Evolutionary conservation across 1,140 invertebrate species (phyloP).

Genomic region (Adelges cooleyi): DNA sequence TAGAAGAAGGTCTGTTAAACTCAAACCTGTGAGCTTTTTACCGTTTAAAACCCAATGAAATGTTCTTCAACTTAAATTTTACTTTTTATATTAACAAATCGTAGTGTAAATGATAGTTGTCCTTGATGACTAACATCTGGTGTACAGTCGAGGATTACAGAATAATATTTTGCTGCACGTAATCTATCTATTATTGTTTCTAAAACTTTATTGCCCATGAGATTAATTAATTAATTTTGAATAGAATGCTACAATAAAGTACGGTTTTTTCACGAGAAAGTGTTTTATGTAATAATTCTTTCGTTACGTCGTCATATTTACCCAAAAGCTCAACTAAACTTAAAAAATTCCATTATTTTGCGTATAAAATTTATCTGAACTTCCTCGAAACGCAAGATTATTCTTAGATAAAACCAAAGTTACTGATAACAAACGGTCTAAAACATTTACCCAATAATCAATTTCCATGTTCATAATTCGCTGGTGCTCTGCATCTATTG

Average conservation of each 20-base stretch:
- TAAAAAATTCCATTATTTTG: slow-evolving; percentile 35
- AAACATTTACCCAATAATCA: slow-evolving; percentile 32
- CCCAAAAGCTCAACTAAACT: slow-evolving; percentile 30
- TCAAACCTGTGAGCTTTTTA: not conserved
- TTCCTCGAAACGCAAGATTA: slow-evolving; percentile 33
- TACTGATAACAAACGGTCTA: slow-evolving; percentile 32
- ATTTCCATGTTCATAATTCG: slow-evolving; percentile 31
- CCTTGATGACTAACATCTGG: slow-evolving; percentile 34
- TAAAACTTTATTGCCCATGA: not conserved
- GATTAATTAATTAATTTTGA: not conserved
- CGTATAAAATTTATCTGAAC: slow-evolving; percentile 30
- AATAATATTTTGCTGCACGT: slow-evolving; percentile 33
- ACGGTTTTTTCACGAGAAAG: slow-evolving; percentile 32
- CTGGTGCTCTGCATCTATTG: slow-evolving; percentile 32
- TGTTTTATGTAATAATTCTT: slow-evolving; percentile 34
- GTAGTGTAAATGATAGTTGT: slow-evolving; percentile 32
- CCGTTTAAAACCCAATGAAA: not conserved
- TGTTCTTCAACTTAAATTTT: not conserved
- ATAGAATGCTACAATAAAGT: slow-evolving; percentile 2
- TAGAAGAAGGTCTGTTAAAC: not conserved
- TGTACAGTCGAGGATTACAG: slow-evolving; percentile 35
- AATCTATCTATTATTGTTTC: not conserved
- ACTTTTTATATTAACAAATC: too few relatives aligned
- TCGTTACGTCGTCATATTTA: too few relatives aligned
- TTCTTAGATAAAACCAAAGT: slow-evolving; percentile 33